Conservation (phyloP, 1,140 invertebrate species). For the Chrysoperla carnea region DNA sequence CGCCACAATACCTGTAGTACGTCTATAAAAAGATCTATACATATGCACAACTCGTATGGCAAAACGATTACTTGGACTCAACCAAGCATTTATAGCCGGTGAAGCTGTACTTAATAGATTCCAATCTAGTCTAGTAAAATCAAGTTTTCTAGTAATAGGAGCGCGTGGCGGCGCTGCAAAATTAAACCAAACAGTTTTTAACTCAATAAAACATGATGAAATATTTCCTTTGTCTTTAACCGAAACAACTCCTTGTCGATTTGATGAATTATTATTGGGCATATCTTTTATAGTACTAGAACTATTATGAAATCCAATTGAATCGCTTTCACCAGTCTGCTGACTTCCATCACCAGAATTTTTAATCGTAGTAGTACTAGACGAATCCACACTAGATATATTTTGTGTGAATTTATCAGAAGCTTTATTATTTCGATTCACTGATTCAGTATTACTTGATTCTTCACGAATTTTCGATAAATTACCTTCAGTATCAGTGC, state of each 20-base stretch:
- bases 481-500: slow-evolving; percentile 25
- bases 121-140: slow-evolving; percentile 91
- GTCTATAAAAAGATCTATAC: slow-evolving; percentile 51
- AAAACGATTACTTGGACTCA: slow-evolving; percentile 84
- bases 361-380: slow-evolving; percentile 21
- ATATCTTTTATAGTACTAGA: slow-evolving; percentile 10
- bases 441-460: slow-evolving; percentile 17
- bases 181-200: slow-evolving; percentile 90
- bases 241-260: slow-evolving; percentile 13
- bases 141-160: slow-evolving; percentile 86
- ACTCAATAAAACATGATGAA: slow-evolving; percentile 66
- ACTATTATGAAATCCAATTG: slow-evolving; percentile 7
- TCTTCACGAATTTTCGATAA: slow-evolving; percentile 28
- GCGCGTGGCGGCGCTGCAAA: slow-evolving; percentile 90
- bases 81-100: slow-evolving; percentile 92
- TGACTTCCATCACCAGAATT: slow-evolving; percentile 18
- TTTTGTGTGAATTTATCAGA: slow-evolving; percentile 1
- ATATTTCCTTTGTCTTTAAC: slow-evolving; percentile 43
- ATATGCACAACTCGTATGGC: slow-evolving; percentile 66
- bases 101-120: slow-evolving; percentile 90
- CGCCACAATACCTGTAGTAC: slow-evolving; percentile 75
- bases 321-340: slow-evolving; percentile 25
- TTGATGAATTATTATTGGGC: slow-evolving; percentile 2
- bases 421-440: not conserved
- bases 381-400: slow-evolving; percentile 18